A percentile compares a stretch with the other conserved stretches of the same genome.
phyloP scores from a whole-genome alignment of 2,797 vertebrate species.

The Poecile montanus region DNA sequence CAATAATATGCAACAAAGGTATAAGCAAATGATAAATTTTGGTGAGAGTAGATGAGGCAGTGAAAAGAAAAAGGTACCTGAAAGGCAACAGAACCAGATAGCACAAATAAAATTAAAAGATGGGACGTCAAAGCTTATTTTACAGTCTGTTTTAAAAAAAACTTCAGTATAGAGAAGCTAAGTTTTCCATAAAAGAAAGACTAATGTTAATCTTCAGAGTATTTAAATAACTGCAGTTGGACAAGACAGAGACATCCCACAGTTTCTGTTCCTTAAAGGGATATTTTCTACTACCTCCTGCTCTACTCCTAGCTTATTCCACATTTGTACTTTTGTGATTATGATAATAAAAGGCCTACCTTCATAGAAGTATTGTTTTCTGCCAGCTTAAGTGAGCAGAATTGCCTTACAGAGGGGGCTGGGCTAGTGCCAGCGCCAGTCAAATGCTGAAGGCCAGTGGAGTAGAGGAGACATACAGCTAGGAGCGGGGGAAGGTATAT shows the following conservation, averaged over 20 bases:
- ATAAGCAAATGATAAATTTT: not conserved
- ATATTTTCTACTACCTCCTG: not conserved
- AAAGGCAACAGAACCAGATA: not conserved
- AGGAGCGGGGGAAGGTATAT: not conserved
- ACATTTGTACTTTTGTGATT: not conserved
- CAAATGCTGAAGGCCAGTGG: not conserved
- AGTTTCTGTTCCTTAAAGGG: not conserved
- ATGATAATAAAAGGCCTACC: not conserved
- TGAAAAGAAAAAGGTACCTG: not conserved
- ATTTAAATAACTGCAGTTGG: not conserved
- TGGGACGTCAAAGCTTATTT: not conserved
- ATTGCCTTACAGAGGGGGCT: not conserved
- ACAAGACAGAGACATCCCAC: not conserved
- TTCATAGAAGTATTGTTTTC: not conserved
- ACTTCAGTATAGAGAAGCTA: not conserved
- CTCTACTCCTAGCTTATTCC: not conserved
- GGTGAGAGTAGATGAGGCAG: not conserved
- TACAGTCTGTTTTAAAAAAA: not conserved
- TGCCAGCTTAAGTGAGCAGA: not conserved
- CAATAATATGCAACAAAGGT: not conserved
- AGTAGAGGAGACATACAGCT: not conserved
- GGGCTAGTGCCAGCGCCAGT: not conserved
- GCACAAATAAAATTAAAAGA: not conserved
- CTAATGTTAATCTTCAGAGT: not conserved
- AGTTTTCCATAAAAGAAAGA: not conserved